These are phyloP conservation scores for Eurypyga helias DNA, from an alignment of 2,113 vertebrate species.

Conservation along the genomic window DNA sequence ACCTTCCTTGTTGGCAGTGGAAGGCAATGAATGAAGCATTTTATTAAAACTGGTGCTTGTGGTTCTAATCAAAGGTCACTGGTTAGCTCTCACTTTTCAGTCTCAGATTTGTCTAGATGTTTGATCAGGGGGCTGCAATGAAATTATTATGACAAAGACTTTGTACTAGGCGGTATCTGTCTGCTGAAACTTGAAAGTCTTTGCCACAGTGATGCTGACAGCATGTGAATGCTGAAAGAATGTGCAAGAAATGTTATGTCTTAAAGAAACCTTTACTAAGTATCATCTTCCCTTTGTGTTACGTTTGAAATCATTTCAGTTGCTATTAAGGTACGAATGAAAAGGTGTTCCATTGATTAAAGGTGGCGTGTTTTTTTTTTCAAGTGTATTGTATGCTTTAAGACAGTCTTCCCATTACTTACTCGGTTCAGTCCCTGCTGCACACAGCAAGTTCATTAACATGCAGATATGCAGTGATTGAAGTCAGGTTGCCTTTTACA, in stretches of 20 bases:
- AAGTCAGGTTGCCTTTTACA: conserved; percentile 81
- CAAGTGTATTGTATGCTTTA: conserved; percentile 64
- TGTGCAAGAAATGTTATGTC: conserved; percentile 78
- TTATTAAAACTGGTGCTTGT: conserved; percentile 78
- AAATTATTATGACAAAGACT: conserved; percentile 84
- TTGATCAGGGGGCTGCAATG: conserved; percentile 80
- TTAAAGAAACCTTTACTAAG: conserved; percentile 79
- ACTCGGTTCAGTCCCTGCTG: conserved; percentile 68
- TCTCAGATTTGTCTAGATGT: conserved; percentile 80
- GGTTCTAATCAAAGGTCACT: conserved; percentile 82
- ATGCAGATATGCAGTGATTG: conserved; percentile 85
- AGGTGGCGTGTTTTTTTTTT: conserved; percentile 58
- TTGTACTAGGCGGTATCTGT: conserved; percentile 83
- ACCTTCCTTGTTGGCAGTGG: conserved; percentile 79
- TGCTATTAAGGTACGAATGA: conserved; percentile 76
- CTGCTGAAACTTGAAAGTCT: conserved; percentile 83
- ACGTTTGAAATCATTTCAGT: conserved; percentile 77
- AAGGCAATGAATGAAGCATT: conserved; percentile 78
- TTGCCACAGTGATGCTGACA: conserved; percentile 77
- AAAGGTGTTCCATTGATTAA: conserved; percentile 83
- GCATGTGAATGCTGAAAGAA: conserved; percentile 79
- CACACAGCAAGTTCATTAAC: conserved; percentile 82
- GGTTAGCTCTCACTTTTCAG: conserved; percentile 77
- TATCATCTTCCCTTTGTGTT: conserved; percentile 81
- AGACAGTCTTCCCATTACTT: conserved; percentile 70